phyloP scores from a whole-genome alignment of 2,888 invertebrate species.

The Parnassius apollo region DNA sequence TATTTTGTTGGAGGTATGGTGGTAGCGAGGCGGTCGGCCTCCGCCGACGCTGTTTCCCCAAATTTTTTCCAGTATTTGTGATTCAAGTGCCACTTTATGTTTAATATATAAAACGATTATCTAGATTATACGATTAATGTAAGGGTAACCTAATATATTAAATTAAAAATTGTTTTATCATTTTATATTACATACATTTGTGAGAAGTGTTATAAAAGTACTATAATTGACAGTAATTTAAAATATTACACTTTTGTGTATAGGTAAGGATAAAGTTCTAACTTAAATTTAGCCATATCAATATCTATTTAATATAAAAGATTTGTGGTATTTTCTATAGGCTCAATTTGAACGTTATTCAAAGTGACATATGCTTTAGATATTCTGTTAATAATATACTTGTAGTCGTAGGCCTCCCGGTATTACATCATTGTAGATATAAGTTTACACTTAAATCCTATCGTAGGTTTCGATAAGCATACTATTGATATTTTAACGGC shows the following conservation, averaged over 20 bases:
- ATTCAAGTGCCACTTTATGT: conserved; percentile 90
- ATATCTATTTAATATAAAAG: conserved; percentile 78
- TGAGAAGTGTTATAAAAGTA: conserved; percentile 79
- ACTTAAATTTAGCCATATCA: conserved; percentile 83
- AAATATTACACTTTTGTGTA: conserved; percentile 81
- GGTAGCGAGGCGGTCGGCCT: conserved; percentile 47
- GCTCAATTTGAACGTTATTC: conserved; percentile 81
- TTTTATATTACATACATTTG: conserved; percentile 82
- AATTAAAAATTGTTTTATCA: conserved; percentile 82
- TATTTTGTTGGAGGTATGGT: conserved; percentile 67
- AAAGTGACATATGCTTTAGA: conserved; percentile 82
- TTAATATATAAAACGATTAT: conserved; percentile 84
- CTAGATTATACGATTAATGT: conserved; percentile 81
- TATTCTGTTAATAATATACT: conserved; percentile 81
- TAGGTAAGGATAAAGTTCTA: conserved; percentile 79
- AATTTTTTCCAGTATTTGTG: conserved; percentile 88
- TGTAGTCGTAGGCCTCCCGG: conserved; percentile 76
- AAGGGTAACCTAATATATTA: conserved; percentile 82
- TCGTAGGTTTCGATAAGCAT: conserved; percentile 69
- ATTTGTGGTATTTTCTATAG: conserved; percentile 82
- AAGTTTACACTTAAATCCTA: conserved; percentile 69
- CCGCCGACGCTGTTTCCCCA: conserved; percentile 79
- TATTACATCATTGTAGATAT: conserved; percentile 73
- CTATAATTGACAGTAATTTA: conserved; percentile 80
- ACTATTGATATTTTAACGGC: conserved; percentile 75